Evolutionary conservation across 2,888 invertebrate species (phyloP).

Genomic region (Shargacucullia verbasci): DNA sequence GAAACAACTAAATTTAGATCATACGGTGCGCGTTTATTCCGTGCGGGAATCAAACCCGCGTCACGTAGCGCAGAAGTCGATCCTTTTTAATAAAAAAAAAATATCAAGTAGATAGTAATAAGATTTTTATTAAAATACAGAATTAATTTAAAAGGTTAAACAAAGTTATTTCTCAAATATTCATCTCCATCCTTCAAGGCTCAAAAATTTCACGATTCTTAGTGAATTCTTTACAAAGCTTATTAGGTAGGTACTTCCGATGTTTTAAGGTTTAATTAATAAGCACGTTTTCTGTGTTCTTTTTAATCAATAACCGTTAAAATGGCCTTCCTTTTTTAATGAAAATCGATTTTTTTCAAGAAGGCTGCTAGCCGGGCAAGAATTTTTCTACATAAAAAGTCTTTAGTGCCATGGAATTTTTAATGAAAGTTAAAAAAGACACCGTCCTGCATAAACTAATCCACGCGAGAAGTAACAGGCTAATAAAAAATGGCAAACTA

Average conservation of each 20-base stretch:
- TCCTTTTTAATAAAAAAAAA: too few relatives aligned
- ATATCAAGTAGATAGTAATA: background rate
- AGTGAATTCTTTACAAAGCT: constrained; percentile 45
- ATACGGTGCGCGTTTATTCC: too few relatives aligned
- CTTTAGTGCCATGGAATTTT: too few relatives aligned
- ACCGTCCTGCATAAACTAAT: constrained; percentile 1
- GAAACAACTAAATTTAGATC: too few relatives aligned
- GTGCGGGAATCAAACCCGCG: too few relatives aligned
- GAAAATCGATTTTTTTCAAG: too few relatives aligned
- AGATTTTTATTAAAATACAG: constrained; percentile 35
- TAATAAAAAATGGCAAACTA: constrained; percentile 16
- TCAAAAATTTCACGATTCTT: constrained; percentile 35
- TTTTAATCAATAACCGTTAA: constrained; percentile 15
- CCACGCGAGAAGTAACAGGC: constrained; percentile 1
- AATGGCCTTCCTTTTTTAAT: constrained; percentile 12
- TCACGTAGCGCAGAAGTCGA: too few relatives aligned
- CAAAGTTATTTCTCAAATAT: constrained; percentile 45
- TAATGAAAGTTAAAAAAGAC: background rate
- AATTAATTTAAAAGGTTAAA: constrained; percentile 40
- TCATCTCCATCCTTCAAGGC: constrained; percentile 36
- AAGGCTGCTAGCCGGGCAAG: too few relatives aligned
- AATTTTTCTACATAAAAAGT: too few relatives aligned
- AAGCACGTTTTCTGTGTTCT: constrained; percentile 39
- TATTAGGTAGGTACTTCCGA: constrained; percentile 31
- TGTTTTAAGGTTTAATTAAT: constrained; percentile 39